Conservation (phyloP, 1,140 invertebrate species). For the Nasonia vitripennis region DNA sequence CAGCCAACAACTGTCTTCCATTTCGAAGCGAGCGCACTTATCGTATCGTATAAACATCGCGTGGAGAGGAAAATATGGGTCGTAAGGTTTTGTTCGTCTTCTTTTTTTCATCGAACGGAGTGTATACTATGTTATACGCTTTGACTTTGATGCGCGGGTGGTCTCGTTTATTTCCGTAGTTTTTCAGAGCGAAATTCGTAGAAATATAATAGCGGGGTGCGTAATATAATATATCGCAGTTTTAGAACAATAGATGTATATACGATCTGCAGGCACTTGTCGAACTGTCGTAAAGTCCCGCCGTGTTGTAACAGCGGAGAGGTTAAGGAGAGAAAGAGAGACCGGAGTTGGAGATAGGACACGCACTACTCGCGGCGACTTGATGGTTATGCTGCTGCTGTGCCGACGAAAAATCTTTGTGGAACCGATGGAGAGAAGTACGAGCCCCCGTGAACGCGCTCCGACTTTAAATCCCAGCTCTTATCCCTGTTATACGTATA, state of each 20-base stretch:
- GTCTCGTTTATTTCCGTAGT: too few relatives aligned
- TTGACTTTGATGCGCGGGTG: too few relatives aligned
- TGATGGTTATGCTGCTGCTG: conserved; percentile 27
- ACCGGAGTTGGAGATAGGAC: conserved; percentile 39
- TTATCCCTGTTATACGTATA: neutral
- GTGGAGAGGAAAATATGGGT: neutral
- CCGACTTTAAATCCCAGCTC: neutral
- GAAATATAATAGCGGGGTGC: neutral
- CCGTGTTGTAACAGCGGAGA: neutral
- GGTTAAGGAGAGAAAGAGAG: neutral
- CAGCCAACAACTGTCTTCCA: neutral
- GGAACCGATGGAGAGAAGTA: conserved; percentile 32
- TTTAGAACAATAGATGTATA: conserved; percentile 3
- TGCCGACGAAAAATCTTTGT: conserved; percentile 23
- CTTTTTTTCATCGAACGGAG: neutral
- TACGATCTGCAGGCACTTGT: neutral
- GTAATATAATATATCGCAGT: neutral
- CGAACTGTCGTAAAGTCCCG: conserved; percentile 11
- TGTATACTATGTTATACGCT: neutral
- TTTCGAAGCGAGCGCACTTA: neutral
- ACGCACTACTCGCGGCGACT: conserved; percentile 19
- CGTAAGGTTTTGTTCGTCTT: neutral
- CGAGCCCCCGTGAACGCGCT: conserved; percentile 52
- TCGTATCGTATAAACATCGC: neutral
- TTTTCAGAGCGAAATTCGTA: neutral